Evolutionary conservation across 2,797 vertebrate genomes (phyloP).

Genomic region (Hippoglossus hippoglossus): DNA sequence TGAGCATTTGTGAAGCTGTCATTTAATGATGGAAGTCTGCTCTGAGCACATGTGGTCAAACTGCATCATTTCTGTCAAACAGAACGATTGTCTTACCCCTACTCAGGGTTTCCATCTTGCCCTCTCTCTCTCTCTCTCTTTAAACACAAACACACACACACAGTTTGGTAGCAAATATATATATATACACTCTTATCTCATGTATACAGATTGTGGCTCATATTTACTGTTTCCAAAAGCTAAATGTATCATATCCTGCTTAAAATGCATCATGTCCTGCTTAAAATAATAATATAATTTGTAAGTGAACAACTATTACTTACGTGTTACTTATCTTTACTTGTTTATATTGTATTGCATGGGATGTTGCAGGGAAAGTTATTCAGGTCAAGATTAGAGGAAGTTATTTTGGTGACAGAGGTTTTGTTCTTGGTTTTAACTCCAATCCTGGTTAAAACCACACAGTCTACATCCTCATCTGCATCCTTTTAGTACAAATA

Average conservation of each 20-base stretch:
- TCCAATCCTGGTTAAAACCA: no score
- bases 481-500: neutral
- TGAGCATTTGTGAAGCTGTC: conserved; percentile 23
- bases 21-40: conserved; percentile 39
- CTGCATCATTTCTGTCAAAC: conserved; percentile 41
- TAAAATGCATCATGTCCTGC: conserved; percentile 4
- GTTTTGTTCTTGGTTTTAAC: neutral
- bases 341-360: neutral
- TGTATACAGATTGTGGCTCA: conserved; percentile 11
- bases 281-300: neutral
- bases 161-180: neutral
- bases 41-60: conserved; percentile 50
- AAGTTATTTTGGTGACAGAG: neutral
- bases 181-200: neutral
- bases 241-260: conserved; percentile 1
- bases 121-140: neutral
- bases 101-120: no score
- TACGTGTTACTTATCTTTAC: neutral
- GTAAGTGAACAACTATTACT: neutral
- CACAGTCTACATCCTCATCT: conserved; percentile 2
- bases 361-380: neutral
- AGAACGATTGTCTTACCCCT: conserved; percentile 52
- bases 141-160: conserved; percentile 2
- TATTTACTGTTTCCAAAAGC: neutral
- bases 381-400: neutral